Evolutionary conservation across 2,113 vertebrate species (phyloP).

Genomic region (Sitta europaea): DNA sequence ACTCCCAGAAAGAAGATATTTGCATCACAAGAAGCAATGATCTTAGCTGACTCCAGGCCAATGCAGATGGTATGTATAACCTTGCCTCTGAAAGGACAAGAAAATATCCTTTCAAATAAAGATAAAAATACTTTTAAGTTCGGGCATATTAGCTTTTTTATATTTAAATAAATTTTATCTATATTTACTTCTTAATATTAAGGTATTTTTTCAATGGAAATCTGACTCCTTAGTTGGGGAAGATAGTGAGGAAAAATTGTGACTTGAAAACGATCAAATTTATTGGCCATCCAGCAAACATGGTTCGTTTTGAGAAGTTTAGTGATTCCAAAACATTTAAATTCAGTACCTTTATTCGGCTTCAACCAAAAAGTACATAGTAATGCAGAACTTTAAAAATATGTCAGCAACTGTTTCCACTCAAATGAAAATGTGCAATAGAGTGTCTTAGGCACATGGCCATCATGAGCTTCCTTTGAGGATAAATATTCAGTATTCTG

Average conservation of each 20-base stretch:
- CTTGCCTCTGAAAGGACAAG: not conserved
- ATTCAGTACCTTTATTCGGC: not conserved
- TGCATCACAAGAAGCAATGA: not conserved
- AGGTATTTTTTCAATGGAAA: not conserved
- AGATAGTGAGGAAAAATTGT: not conserved
- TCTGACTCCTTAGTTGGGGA: not conserved
- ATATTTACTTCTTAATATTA: not conserved
- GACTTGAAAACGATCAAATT: not conserved
- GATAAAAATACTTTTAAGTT: not conserved
- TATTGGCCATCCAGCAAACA: not conserved
- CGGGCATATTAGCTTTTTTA: not conserved
- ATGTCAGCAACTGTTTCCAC: not conserved
- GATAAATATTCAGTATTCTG: not conserved
- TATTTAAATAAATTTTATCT: not conserved
- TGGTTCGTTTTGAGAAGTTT: not conserved
- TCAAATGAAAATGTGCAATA: not conserved
- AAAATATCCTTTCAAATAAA: not conserved
- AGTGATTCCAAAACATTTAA: not conserved
- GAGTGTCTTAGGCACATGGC: not conserved
- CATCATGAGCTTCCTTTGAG: not conserved
- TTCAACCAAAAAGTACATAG: not conserved
- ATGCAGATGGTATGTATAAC: not conserved
- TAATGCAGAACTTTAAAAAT: not conserved
- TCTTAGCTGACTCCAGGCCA: not conserved
- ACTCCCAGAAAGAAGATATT: not conserved